Evolutionary conservation across 2,888 invertebrate species (phyloP).

Genomic region (Axea sp.): DNA sequence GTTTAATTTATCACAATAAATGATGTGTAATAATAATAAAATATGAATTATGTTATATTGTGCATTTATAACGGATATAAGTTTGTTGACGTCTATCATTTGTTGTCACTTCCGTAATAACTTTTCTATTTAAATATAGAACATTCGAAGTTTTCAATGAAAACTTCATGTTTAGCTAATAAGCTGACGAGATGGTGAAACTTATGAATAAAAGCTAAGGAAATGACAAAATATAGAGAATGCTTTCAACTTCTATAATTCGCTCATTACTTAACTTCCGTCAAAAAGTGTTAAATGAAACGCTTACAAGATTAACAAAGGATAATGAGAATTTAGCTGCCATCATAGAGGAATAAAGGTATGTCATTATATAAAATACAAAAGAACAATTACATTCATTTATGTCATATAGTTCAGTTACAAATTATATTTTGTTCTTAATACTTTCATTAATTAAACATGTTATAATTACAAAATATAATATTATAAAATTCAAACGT

Average conservation of each 20-base stretch:
- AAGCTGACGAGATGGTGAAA: constrained; percentile 12
- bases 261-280: constrained; percentile 2
- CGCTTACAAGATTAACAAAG: constrained; percentile 2
- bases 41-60: no score
- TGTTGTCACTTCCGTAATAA: constrained; percentile 11
- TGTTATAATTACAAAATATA: no score
- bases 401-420: no score
- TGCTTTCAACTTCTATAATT: constrained; percentile 12
- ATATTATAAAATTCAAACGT: no score
- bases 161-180: constrained; percentile 22
- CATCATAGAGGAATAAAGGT: no score
- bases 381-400: no score
- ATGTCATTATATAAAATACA: no score
- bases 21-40: no score
- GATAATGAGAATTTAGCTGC: no score
- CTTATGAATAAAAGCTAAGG: constrained; percentile 9
- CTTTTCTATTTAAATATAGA: constrained; percentile 22
- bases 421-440: no score
- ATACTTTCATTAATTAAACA: no score
- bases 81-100: constrained; percentile 15
- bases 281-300: constrained; percentile 12
- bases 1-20: no score
- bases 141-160: constrained; percentile 14
- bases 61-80: constrained; percentile 16
- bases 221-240: constrained; percentile 13